phyloP scores from a whole-genome alignment of 2,113 vertebrate genomes.

The Dicrurus megarhynchus region DNA sequence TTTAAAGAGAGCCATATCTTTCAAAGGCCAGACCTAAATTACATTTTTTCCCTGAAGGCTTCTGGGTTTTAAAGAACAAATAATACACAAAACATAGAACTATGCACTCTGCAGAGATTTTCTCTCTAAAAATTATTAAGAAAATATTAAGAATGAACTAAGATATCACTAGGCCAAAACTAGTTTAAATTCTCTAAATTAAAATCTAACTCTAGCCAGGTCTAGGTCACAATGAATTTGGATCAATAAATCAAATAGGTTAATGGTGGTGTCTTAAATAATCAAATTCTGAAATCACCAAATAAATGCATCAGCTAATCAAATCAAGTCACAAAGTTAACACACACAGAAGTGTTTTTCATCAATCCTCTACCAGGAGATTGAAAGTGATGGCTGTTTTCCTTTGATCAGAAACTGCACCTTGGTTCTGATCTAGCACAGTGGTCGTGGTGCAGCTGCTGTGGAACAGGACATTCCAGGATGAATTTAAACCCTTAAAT shows the following conservation, averaged over 20 bases:
- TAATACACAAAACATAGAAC: background rate
- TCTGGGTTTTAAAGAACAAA: background rate
- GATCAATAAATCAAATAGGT: background rate
- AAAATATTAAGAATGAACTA: background rate
- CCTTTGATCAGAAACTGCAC: background rate
- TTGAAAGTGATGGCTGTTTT: background rate
- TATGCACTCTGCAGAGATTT: background rate
- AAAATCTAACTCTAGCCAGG: background rate
- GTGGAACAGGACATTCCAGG: background rate
- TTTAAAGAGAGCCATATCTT: background rate
- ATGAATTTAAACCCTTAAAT: background rate
- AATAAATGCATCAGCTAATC: conserved; percentile 18
- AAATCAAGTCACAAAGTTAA: conserved; percentile 4
- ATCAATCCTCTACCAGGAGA: conserved; percentile 9
- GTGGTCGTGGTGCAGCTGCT: background rate
- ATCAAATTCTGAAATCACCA: conserved; percentile 2
- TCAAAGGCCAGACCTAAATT: background rate
- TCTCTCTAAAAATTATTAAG: background rate
- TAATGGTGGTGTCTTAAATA: background rate
- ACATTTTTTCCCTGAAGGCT: background rate
- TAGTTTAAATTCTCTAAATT: background rate
- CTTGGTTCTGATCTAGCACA: background rate
- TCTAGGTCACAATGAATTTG: background rate
- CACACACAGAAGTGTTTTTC: conserved; percentile 9
- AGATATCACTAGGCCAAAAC: background rate